Evolutionary conservation across 2,888 invertebrate genomes (phyloP), one percentile per base, ranked within the genome.

Genomic region (Iphiclides podalirius): DNA sequence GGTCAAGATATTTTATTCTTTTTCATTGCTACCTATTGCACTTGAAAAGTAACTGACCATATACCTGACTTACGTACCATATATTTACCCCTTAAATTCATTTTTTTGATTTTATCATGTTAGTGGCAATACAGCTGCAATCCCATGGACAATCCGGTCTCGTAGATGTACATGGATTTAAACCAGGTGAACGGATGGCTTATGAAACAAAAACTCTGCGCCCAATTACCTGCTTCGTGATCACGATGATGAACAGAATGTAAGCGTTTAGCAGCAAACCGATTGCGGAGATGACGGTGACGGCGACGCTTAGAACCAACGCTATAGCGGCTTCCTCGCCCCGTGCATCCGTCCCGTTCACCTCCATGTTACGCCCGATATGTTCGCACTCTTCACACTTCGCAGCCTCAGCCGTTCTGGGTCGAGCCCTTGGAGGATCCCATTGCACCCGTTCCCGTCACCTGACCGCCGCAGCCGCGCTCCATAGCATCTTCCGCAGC

Each of bases 241-340:
- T 90, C 42, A 94, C 80, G 52, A 95, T 92, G 66, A 94, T 90
- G 65, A 94, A 89, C 31, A 95, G 82, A 68, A 95, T 92, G 75
- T 94, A 95, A 41, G 90, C 92, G 81, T 95, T 95, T 70, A 94
- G 90, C 60, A 94, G 81, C 59, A 94, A 87, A 63, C 95, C 95
- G 63, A 93, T 79, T 61, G 92, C 86, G 70, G 93, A 92, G 77
- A 93, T 90, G 74, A 93, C 89, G 80, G 92, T 91, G 72, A 94
- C 90, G 67, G 92, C 90, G 64, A 93, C 90, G 77, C 90, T 91
- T 66, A 93, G 90, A 76, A 90, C 90, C 81, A 93, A 88, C 75
- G 91, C 87, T 86, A 91, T 90, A 87, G 92, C 92, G 75, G 90
- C 91, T 77, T 83, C 87, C 70, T 79, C 79, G 66, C 72, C 74